Conservation (phyloP, 2,888 invertebrate species). For the Ferdinandea cuprea region DNA sequence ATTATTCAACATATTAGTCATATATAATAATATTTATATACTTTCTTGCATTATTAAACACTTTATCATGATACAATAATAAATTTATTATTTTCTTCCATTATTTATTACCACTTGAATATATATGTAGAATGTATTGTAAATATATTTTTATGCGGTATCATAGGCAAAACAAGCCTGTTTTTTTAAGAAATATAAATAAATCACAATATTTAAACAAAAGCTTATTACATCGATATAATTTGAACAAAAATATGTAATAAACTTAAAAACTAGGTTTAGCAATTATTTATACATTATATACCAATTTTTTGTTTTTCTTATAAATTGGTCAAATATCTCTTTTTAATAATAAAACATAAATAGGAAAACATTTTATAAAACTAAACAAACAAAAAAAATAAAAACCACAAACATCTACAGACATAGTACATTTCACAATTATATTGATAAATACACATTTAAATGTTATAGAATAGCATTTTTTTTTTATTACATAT, state of each 20-base stretch:
- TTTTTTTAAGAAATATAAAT: slow-evolving; percentile 43
- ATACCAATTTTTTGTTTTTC: slow-evolving; percentile 21
- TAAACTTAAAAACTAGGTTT: slow-evolving; percentile 28
- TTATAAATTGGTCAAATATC: slow-evolving; percentile 54
- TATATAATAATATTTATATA: slow-evolving; percentile 71
- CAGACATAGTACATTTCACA: slow-evolving; percentile 67
- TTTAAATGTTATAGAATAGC: slow-evolving; percentile 49
- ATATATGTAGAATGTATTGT: slow-evolving; percentile 57
- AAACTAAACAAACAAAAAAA: slow-evolving; percentile 3
- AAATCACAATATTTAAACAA: slow-evolving; percentile 69
- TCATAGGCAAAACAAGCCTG: slow-evolving; percentile 42
- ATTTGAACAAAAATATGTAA: slow-evolving; percentile 22
- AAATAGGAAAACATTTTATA: not conserved
- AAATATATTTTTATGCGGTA: slow-evolving; percentile 66
- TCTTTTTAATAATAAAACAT: slow-evolving; percentile 4
- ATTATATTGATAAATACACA: slow-evolving; percentile 71
- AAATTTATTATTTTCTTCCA: slow-evolving; percentile 58
- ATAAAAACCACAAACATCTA: slow-evolving; percentile 62
- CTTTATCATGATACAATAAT: slow-evolving; percentile 70
- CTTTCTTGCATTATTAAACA: slow-evolving; percentile 72
- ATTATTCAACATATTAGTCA: slow-evolving; percentile 74
- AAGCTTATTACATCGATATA: slow-evolving; percentile 57
- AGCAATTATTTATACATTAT: slow-evolving; percentile 40
- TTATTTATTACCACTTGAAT: slow-evolving; percentile 63
- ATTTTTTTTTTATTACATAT: slow-evolving; percentile 24